Percentiles rank a stretch among this genome's conserved stretches.
Evolutionary conservation across 2,888 invertebrate species (phyloP).

Genomic region (Drosophila yooni): DNA sequence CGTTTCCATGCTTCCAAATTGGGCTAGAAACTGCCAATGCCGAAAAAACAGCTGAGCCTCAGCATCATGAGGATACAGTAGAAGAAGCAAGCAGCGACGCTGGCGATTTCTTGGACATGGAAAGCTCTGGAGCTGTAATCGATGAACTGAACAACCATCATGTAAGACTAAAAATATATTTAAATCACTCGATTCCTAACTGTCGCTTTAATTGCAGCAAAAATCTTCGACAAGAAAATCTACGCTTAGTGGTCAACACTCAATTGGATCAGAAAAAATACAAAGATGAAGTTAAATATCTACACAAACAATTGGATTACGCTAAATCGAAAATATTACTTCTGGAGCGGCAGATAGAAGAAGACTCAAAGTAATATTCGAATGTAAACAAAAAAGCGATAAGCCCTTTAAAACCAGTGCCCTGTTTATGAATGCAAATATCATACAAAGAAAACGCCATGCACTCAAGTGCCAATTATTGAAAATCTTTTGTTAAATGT

Average conservation of each 20-base stretch:
- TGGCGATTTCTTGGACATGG: slow-evolving; percentile 15
- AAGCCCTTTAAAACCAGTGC: background rate
- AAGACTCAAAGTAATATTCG: background rate
- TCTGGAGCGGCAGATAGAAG: slow-evolving; percentile 6
- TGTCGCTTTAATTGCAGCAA: slow-evolving; percentile 19
- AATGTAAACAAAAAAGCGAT: background rate
- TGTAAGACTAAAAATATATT: slow-evolving; percentile 9
- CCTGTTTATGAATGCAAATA: background rate
- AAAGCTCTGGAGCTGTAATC: slow-evolving; percentile 29
- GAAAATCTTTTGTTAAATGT: background rate
- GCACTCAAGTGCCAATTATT: background rate
- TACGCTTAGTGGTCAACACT: slow-evolving; percentile 16
- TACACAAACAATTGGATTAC: background rate
- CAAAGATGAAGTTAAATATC: background rate
- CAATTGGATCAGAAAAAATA: slow-evolving; percentile 17
- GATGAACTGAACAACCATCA: slow-evolving; percentile 35
- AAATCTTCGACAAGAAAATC: slow-evolving; percentile 12
- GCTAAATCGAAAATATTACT: background rate
- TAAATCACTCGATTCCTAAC: background rate
- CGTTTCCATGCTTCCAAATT: slow-evolving; percentile 16
- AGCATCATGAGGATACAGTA: background rate
- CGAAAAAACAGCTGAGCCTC: background rate
- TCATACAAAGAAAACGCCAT: background rate
- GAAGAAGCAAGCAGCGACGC: background rate
- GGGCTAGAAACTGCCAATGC: background rate